A percentile compares a stretch with the other conserved stretches of the same genome.
These are phyloP conservation scores for Mesaphorura yosii DNA, from an alignment of 1,140 invertebrate species.

Conservation along the genomic window DNA sequence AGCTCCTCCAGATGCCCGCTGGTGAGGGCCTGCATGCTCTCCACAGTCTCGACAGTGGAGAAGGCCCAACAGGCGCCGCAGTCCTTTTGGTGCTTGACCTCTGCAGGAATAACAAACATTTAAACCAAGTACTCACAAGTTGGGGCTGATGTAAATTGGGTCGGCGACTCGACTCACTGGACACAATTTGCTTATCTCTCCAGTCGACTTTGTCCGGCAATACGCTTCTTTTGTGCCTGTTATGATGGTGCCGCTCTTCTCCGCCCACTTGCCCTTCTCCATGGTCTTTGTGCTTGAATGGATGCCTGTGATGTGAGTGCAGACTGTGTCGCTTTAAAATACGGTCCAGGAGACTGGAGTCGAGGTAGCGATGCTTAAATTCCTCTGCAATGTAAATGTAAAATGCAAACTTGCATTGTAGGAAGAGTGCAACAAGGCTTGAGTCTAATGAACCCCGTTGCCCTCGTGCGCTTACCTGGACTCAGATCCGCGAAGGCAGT, in stretches of 20 bases:
- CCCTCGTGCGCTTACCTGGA: no score
- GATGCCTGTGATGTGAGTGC: slow-evolving; percentile 15
- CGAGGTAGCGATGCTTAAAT: slow-evolving; percentile 47
- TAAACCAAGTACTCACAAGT: no score
- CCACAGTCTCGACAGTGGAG: slow-evolving; percentile 60
- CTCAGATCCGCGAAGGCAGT: slow-evolving; percentile 64
- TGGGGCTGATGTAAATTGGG: no score
- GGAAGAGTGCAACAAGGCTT: no score
- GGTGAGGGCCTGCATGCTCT: slow-evolving; percentile 62
- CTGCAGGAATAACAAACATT: no score
- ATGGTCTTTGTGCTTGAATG: slow-evolving; percentile 19
- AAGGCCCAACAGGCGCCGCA: slow-evolving; percentile 85
- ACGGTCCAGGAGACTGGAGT: slow-evolving; percentile 33
- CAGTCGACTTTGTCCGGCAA: slow-evolving; percentile 37
- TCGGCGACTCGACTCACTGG: no score
- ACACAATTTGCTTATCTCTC: slow-evolving; percentile 56
- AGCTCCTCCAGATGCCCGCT: slow-evolving; percentile 48
- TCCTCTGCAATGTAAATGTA: no score
- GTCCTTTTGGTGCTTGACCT: slow-evolving; percentile 56
- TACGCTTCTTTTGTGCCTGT: no score
- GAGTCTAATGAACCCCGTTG: no score
- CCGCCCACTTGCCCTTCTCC: slow-evolving; percentile 18
- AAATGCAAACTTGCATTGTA: no score
- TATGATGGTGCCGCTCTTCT: no score
- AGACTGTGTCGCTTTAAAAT: slow-evolving; percentile 28